Evolutionary conservation across 2,888 invertebrate species (phyloP).

Genomic region (Folsomia candida): DNA sequence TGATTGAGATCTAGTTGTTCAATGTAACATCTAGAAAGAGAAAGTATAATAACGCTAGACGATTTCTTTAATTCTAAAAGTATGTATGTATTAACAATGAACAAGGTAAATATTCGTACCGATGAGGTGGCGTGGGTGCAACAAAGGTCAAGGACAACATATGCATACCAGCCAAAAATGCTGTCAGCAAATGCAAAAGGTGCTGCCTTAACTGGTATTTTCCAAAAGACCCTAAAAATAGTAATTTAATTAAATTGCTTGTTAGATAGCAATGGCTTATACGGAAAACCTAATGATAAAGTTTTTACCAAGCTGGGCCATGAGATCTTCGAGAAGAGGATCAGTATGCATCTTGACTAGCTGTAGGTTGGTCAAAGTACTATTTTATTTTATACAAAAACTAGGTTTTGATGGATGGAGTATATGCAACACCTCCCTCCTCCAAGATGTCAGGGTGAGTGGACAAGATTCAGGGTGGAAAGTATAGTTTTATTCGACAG

Average conservation of each 20-base stretch:
- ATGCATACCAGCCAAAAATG: conserved; percentile 49
- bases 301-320: conserved; percentile 37
- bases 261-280: no score
- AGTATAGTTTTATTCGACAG: background rate
- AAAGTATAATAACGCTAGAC: background rate
- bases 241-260: background rate
- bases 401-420: background rate
- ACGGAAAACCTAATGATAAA: no score
- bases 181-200: conserved; percentile 38
- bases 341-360: conserved; percentile 34
- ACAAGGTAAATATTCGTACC: conserved; percentile 23
- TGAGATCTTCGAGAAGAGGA: conserved; percentile 35
- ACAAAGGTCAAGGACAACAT: conserved; percentile 46
- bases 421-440: background rate
- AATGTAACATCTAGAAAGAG: conserved; percentile 37
- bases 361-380: no score
- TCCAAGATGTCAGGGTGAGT: background rate
- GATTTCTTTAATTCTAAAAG: background rate
- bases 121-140: conserved; percentile 44
- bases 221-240: conserved; percentile 39
- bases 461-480: background rate
- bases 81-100: background rate
- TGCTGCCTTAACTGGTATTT: conserved; percentile 44
- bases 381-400: no score
- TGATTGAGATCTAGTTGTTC: conserved; percentile 21